Conservation (phyloP, 2,888 invertebrate genomes). For the Chesias legatella region DNA sequence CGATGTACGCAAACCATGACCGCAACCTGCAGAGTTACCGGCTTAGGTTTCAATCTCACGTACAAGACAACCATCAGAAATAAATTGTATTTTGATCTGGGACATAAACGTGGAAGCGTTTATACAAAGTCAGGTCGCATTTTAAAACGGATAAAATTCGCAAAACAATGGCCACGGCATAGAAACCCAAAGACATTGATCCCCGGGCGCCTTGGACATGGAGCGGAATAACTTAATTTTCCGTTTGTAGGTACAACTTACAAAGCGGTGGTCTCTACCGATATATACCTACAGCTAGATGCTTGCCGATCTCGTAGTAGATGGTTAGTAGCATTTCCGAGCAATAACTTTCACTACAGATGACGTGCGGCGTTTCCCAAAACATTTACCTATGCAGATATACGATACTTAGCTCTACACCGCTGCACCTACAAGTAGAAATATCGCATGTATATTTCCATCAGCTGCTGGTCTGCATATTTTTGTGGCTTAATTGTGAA, state of each 20-base stretch:
- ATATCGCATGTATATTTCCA: too few relatives aligned
- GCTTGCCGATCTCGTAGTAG: constrained; percentile 18
- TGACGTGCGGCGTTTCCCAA: constrained; percentile 5
- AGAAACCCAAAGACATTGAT: constrained; percentile 49
- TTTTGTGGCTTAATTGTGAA: too few relatives aligned
- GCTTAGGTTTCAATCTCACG: constrained; percentile 60
- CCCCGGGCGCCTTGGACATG: constrained; percentile 33
- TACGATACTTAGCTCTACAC: too few relatives aligned
- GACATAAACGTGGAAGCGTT: constrained; percentile 61
- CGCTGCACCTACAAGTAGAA: too few relatives aligned
- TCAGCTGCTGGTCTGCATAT: too few relatives aligned
- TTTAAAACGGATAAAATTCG: constrained; percentile 50
- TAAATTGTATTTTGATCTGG: constrained; percentile 69
- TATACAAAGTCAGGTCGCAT: constrained; percentile 46
- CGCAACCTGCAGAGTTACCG: constrained; percentile 51
- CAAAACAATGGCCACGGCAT: constrained; percentile 58
- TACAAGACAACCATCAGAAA: constrained; percentile 65
- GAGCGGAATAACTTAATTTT: constrained; percentile 37
- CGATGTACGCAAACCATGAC: constrained; percentile 51
- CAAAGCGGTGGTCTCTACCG: constrained; percentile 12
- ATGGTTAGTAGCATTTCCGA: constrained; percentile 13
- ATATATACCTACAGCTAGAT: constrained; percentile 16
- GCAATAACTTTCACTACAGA: constrained; percentile 24
- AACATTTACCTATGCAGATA: too few relatives aligned
- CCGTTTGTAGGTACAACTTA: constrained; percentile 11